Base-by-base conservation (phyloP, 2,797 vertebrate species). In the Enoplosus armatus region DNA sequence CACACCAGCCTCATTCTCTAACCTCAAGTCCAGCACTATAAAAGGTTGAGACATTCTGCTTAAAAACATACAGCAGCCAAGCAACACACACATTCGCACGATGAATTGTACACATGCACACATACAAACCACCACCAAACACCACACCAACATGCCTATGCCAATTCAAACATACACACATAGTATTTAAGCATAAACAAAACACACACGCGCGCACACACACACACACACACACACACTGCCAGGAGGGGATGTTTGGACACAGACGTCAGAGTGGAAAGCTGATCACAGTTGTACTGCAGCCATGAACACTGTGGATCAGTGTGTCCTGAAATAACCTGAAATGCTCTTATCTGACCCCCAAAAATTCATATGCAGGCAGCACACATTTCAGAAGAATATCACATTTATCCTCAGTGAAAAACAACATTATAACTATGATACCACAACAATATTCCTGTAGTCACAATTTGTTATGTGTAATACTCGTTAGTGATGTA, bases 261-360 rank as follows among this genome's bases (percentile, higher is more conserved):
- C 83, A 66, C 83, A 82, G 86, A 89, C 84, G 89, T 91, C 87
- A 90, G 81, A 81, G 84, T 70, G 81, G 88, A 90, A 89, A 93
- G 87, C 82, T 88, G 89, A 92, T 90, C 89, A 83, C 85, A 85
- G 85, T 85, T 90, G 88, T 84, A 78, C 83, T 37, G 84, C 65
- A 87, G 90, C 87, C 89, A 91, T 74, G 76, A 84, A 82, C 70
- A 68, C 73, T 74, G 83, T 78, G 79, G 85, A 92, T 90, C 87
- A 77, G 51, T 20, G 55, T 67, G 87, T 85, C 93, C 89, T 63
- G 51, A 92, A 94, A 93, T 93, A 94, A 94, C 89, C 90, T 58
- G 56, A 77, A 60, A 71, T 75, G 77, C 82, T 93, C 85, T 84
- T 73, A 89, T 85, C 65, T 75, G 85, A 89, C 73, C 74, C 85